phyloP scores from a whole-genome alignment of 2,797 vertebrate genomes.

The Mionectes olivaceus region DNA sequence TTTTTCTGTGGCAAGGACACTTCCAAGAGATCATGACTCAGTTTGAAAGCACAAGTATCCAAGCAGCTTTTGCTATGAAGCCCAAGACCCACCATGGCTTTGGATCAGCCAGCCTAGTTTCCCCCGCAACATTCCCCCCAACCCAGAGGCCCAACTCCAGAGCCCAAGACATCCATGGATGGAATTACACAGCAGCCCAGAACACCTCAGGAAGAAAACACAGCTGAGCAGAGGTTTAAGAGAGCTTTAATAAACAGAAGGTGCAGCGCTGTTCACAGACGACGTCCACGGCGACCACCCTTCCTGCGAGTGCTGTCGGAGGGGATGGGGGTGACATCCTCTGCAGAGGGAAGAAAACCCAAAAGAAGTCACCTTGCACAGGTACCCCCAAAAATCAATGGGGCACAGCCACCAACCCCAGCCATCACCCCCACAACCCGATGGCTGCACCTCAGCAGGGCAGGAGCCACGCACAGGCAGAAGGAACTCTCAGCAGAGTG shows the following conservation, averaged over 20 bases:
- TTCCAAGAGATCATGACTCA: background rate
- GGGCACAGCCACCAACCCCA: background rate
- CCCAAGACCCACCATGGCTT: background rate
- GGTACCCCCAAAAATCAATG: background rate
- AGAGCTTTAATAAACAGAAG: slow-evolving; percentile 86
- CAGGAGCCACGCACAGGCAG: accelerated
- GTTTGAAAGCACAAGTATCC: background rate
- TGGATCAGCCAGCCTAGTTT: background rate
- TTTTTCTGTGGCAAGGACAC: background rate
- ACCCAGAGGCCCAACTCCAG: background rate
- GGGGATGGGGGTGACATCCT: slow-evolving; percentile 98
- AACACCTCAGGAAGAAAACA: background rate
- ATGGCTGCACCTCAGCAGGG: accelerated
- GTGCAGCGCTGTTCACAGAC: slow-evolving; percentile 85
- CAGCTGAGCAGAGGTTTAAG: background rate
- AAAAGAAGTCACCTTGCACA: background rate
- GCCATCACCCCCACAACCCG: background rate
- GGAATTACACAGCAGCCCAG: background rate
- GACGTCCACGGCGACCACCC: slow-evolving; percentile 95
- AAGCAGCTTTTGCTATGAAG: background rate
- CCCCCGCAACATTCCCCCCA: background rate
- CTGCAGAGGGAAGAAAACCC: slow-evolving; percentile 71
- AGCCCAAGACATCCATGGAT: background rate
- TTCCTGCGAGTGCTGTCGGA: slow-evolving; percentile 98
- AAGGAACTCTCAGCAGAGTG: accelerated